Conservation (phyloP, 2,888 invertebrate genomes). For the Troglohyphantes excavatus region DNA sequence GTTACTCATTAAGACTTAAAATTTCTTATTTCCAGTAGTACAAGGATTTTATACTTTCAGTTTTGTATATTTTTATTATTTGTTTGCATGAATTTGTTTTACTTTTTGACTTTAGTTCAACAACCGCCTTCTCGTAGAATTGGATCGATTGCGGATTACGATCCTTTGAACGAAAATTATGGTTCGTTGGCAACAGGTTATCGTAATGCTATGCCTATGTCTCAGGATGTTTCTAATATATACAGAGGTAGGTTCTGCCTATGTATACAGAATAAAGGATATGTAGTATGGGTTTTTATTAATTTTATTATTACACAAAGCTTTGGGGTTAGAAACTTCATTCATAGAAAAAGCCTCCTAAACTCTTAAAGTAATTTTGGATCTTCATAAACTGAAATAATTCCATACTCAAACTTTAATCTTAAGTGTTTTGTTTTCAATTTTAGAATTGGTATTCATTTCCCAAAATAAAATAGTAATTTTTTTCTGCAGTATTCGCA, state of each 20-base stretch:
- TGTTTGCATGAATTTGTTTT: conserved; percentile 19
- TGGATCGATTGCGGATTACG: conserved; percentile 96
- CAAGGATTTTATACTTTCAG: background rate
- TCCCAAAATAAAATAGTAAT: too few species aligned
- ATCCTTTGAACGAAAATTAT: conserved; percentile 94
- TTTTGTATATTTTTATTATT: conserved; percentile 29
- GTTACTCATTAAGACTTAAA: background rate
- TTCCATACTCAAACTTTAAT: too few species aligned
- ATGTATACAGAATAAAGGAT: background rate
- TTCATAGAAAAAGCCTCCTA: too few species aligned
- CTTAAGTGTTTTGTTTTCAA: too few species aligned
- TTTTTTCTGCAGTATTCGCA: too few species aligned
- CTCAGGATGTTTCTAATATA: conserved; percentile 65
- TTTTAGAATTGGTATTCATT: too few species aligned
- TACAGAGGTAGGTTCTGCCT: conserved; percentile 58
- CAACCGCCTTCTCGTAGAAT: conserved; percentile 87
- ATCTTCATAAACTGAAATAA: too few species aligned
- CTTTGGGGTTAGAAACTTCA: too few species aligned
- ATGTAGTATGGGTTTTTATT: too few species aligned
- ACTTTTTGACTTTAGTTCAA: conserved; percentile 83
- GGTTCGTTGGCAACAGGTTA: conserved; percentile 86
- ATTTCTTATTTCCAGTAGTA: too few species aligned
- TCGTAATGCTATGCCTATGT: conserved; percentile 30
- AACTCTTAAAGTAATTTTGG: too few species aligned
- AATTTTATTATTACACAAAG: too few species aligned